phyloP scores from a whole-genome alignment of 2,113 vertebrate species.

The Brachyhypopomus occidentalis region DNA sequence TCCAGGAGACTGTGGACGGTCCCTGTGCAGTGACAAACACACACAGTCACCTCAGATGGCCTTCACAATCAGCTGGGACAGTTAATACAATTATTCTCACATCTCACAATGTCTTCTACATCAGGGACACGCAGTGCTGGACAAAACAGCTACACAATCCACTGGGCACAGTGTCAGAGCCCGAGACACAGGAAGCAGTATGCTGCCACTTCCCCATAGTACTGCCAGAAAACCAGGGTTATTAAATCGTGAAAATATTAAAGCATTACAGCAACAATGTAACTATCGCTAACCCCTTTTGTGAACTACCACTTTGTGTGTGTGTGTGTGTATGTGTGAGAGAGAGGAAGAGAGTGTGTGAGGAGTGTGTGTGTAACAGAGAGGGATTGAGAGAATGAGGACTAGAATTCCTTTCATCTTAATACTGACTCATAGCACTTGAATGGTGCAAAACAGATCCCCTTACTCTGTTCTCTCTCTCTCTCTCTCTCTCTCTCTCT shows the following conservation, averaged over 20 bases:
- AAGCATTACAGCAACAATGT: not conserved
- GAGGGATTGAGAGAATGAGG: conserved; percentile 49
- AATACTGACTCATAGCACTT: no score
- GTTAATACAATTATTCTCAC: conserved; percentile 16
- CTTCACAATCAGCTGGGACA: conserved; percentile 44
- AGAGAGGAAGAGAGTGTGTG: conserved; percentile 1
- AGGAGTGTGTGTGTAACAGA: no score
- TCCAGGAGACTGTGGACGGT: conserved; percentile 68
- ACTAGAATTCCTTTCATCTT: conserved; percentile 79
- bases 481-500: conserved; percentile 38
- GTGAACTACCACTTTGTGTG: not conserved
- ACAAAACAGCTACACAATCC: not conserved
- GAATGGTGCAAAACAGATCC: conserved; percentile 65
- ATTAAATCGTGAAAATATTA: not conserved
- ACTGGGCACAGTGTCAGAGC: not conserved
- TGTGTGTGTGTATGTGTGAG: conserved; percentile 10
- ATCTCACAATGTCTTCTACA: conserved; percentile 19
- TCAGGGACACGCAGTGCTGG: conserved; percentile 6
- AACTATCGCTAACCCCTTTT: not conserved
- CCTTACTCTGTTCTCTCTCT: conserved; percentile 53
- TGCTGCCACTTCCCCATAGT: not conserved
- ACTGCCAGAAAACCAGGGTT: not conserved
- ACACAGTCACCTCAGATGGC: conserved; percentile 61
- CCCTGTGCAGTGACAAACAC: conserved; percentile 60
- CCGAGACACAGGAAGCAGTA: not conserved